These are phyloP conservation scores for Galbula dea DNA, from an alignment of 2,113 vertebrate species.

Conservation along the genomic window DNA sequence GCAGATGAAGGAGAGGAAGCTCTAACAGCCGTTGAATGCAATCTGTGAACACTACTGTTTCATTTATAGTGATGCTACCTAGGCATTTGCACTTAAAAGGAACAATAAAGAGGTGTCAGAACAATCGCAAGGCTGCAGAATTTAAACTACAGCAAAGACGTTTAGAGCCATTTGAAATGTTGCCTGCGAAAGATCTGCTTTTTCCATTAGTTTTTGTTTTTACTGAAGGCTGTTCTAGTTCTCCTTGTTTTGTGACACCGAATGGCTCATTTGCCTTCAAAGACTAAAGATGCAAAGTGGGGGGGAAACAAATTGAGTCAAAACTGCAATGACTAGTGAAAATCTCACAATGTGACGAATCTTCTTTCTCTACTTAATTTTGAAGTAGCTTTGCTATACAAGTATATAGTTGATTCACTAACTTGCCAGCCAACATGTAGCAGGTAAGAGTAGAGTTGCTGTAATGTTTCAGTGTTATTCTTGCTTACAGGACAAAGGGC, in stretches of 20 bases:
- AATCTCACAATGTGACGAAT: constrained; percentile 23
- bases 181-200: constrained; percentile 53
- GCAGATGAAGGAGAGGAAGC: constrained; percentile 19
- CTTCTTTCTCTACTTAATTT: constrained; percentile 5
- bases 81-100: constrained; percentile 50
- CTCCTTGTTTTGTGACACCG: constrained; percentile 57
- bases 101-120: constrained; percentile 39
- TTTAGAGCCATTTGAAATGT: constrained; percentile 34
- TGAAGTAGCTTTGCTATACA: constrained; percentile 11
- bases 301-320: constrained; percentile 62
- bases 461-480: not conserved
- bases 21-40: constrained; percentile 11
- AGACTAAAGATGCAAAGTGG: constrained; percentile 31
- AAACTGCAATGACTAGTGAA: constrained; percentile 58
- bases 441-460: not conserved
- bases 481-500: not conserved
- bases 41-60: constrained; percentile 47
- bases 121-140: constrained; percentile 14
- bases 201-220: constrained; percentile 53
- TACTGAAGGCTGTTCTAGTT: constrained; percentile 66
- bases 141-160: constrained; percentile 30
- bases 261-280: constrained; percentile 66
- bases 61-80: constrained; percentile 46
- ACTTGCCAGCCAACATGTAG: constrained; percentile 19
- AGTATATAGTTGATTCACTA: not conserved